A percentile compares a stretch with the other conserved stretches of the same genome.
These are phyloP conservation scores for Psilopogon haemacephalus DNA, from an alignment of 2,113 vertebrate species.

Conservation along the genomic window DNA sequence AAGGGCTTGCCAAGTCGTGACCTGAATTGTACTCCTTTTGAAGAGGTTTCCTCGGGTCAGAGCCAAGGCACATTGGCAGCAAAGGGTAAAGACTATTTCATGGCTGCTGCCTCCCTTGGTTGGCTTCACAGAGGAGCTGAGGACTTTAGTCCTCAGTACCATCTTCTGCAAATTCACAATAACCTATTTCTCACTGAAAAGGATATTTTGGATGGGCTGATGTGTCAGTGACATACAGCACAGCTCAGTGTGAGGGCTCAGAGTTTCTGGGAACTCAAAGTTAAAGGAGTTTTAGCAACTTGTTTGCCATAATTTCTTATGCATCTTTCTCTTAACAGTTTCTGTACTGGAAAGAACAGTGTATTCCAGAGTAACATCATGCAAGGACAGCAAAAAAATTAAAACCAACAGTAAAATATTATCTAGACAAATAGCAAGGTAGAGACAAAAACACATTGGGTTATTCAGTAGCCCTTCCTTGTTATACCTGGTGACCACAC, in stretches of 20 bases:
- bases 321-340: background rate
- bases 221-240: background rate
- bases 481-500: background rate
- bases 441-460: background rate
- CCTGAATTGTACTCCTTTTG: background rate
- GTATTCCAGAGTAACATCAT: background rate
- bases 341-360: background rate
- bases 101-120: background rate
- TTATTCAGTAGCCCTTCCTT: conserved; percentile 40
- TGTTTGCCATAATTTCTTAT: background rate
- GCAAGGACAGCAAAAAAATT: conserved; percentile 29
- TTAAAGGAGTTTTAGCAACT: background rate
- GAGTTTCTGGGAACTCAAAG: background rate
- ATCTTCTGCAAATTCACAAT: background rate
- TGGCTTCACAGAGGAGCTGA: background rate
- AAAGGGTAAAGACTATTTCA: background rate
- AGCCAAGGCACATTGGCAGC: conserved; percentile 1
- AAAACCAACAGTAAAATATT: conserved; percentile 58
- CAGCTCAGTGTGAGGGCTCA: background rate
- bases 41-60: background rate
- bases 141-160: background rate
- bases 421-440: background rate
- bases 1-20: background rate
- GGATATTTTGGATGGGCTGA: background rate
- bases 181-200: background rate